Conservation (phyloP, 2,797 vertebrate species). For the Anabacerthia variegaticeps region DNA sequence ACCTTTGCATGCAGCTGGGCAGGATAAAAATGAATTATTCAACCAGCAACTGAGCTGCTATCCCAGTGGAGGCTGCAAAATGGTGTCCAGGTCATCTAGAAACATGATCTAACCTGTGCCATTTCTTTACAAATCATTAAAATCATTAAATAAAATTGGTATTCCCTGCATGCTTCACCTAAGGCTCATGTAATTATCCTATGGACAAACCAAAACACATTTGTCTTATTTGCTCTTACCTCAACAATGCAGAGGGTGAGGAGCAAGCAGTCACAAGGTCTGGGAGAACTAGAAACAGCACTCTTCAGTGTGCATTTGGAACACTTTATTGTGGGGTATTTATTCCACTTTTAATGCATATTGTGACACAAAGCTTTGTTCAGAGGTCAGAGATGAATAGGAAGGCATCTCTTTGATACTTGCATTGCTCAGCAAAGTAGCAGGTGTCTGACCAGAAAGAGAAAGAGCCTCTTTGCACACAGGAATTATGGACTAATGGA, state of each 20-base stretch:
- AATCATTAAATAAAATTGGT: not conserved
- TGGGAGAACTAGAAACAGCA: not conserved
- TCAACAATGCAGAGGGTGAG: not conserved
- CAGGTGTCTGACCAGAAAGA: not conserved
- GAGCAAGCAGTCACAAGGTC: not conserved
- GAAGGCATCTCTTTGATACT: not conserved
- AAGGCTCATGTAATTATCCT: not conserved
- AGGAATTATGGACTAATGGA: not conserved
- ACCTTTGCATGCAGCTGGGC: slow-evolving; percentile 50
- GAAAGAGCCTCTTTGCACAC: not conserved
- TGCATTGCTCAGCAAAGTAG: not conserved
- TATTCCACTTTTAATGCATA: not conserved
- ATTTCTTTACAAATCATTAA: not conserved
- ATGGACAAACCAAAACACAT: not conserved
- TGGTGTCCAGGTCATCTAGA: not conserved
- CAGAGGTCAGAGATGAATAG: not conserved
- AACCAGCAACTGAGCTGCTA: not conserved
- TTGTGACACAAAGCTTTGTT: not conserved
- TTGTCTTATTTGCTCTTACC: not conserved
- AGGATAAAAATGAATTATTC: slow-evolving; percentile 25
- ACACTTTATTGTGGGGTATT: not conserved
- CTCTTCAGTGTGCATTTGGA: not conserved
- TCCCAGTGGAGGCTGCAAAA: not conserved
- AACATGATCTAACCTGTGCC: not conserved
- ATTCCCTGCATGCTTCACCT: not conserved